phyloP scores from a whole-genome alignment of 64 coral and sea anemone species.

The Platygyra sinensis region DNA sequence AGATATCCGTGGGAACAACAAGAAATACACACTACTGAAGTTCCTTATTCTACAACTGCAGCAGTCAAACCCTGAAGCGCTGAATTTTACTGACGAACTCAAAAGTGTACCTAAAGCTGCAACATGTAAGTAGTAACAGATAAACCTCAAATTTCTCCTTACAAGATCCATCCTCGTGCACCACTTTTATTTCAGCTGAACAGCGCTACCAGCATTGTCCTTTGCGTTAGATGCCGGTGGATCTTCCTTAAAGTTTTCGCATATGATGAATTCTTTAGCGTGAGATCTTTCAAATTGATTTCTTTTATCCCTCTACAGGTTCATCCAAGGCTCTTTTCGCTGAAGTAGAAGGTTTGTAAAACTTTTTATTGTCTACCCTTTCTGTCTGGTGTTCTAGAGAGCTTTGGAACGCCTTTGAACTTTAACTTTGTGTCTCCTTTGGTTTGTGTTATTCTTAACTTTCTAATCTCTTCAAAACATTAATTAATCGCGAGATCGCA shows the following conservation, averaged over 20 bases:
- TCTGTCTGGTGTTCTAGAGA: too few species aligned
- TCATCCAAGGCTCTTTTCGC: constrained; percentile 94
- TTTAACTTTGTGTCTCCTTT: not conserved
- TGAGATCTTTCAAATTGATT: not conserved
- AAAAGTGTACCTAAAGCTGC: constrained; percentile 67
- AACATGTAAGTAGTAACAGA: constrained; percentile 58
- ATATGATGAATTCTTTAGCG: too few species aligned
- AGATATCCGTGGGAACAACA: constrained; percentile 78
- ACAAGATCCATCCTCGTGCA: not conserved
- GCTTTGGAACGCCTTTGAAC: too few species aligned
- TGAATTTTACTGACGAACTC: constrained; percentile 65
- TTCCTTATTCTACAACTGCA: constrained; percentile 71
- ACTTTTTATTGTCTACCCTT: not conserved
- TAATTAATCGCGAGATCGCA: too few species aligned
- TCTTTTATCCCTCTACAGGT: constrained; percentile 25
- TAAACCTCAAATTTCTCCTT: not conserved
- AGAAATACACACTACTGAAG: constrained; percentile 77
- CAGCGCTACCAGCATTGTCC: too few species aligned
- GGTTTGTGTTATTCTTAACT: not conserved
- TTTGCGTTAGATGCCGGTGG: too few species aligned
- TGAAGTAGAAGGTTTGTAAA: constrained; percentile 88
- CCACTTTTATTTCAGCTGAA: too few species aligned
- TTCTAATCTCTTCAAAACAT: not conserved
- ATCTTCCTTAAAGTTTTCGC: too few species aligned
- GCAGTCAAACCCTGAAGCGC: constrained; percentile 54